Evolutionary conservation across 2,797 vertebrate genomes (phyloP).

Genomic region (Synanceia verrucosa): DNA sequence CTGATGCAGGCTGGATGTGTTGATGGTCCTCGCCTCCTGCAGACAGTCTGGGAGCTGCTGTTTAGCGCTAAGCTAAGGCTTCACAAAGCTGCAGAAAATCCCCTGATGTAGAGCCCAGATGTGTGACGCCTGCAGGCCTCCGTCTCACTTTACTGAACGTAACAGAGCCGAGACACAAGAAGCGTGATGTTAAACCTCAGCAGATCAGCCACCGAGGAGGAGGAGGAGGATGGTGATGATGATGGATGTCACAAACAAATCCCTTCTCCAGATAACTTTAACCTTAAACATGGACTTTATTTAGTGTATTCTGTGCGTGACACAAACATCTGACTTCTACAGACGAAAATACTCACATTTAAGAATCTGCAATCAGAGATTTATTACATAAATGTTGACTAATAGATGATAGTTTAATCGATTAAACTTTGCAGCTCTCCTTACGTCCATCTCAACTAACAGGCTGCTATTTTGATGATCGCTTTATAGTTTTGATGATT

Average conservation of each 20-base stretch:
- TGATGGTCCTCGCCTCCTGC: slow-evolving; percentile 51
- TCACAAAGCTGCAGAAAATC: slow-evolving; percentile 71
- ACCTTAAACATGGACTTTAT: too few relatives aligned
- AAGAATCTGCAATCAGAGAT: too few relatives aligned
- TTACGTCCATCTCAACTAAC: too few relatives aligned
- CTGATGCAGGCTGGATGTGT: slow-evolving; percentile 40
- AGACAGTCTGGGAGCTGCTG: slow-evolving; percentile 60
- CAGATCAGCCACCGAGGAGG: not conserved
- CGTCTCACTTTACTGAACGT: slow-evolving; percentile 34
- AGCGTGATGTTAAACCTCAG: not conserved
- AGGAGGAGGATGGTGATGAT: not conserved
- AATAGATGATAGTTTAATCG: too few relatives aligned
- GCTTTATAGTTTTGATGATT: too few relatives aligned
- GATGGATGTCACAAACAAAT: not conserved
- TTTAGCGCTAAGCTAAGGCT: slow-evolving; percentile 66
- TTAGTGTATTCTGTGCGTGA: too few relatives aligned
- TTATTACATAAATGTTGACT: too few relatives aligned
- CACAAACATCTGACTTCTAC: too few relatives aligned
- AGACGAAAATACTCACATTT: too few relatives aligned
- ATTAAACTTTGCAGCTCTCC: too few relatives aligned
- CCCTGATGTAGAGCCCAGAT: slow-evolving; percentile 74
- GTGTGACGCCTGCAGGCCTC: slow-evolving; percentile 48
- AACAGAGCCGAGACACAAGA: not conserved
- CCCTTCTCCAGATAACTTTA: too few relatives aligned
- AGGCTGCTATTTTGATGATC: too few relatives aligned